phyloP scores from a whole-genome alignment of 2,888 invertebrate species.

The Chrysodeixis includens region DNA sequence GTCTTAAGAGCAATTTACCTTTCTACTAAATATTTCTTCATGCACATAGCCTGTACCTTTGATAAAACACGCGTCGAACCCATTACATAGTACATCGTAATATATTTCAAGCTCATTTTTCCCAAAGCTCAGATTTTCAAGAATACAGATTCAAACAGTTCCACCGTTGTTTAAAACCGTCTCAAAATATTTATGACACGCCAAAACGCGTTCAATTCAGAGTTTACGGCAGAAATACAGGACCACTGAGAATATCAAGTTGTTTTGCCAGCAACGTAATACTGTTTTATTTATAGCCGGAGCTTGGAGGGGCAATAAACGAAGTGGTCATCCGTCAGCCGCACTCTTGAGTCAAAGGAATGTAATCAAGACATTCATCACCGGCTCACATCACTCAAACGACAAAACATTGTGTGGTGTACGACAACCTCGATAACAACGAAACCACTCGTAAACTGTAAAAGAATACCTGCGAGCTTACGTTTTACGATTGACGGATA shows the following conservation, averaged over 20 bases:
- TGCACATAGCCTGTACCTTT: constrained; percentile 32
- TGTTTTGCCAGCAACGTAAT: constrained; percentile 65
- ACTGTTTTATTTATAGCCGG: constrained; percentile 71
- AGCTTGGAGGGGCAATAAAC: constrained; percentile 73
- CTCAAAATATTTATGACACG: constrained; percentile 45
- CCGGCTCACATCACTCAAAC: constrained; percentile 70
- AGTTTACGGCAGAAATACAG: constrained; percentile 45
- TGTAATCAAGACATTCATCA: constrained; percentile 84
- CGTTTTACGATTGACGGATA: constrained; percentile 72
- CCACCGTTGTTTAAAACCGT: constrained; percentile 37
- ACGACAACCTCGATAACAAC: constrained; percentile 24
- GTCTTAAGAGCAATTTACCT: constrained; percentile 52
- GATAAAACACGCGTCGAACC: constrained; percentile 45
- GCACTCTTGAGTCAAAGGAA: constrained; percentile 76
- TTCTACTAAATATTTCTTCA: constrained; percentile 59
- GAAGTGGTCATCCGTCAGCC: constrained; percentile 79
- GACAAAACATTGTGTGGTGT: constrained; percentile 54
- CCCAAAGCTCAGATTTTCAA: constrained; percentile 11
- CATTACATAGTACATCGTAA: constrained; percentile 34
- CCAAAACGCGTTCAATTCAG: constrained; percentile 43
- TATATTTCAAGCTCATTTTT: constrained; percentile 38
- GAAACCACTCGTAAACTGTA: constrained; percentile 30
- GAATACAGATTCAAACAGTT: constrained; percentile 8
- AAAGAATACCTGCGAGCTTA: constrained; percentile 61
- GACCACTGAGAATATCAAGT: constrained; percentile 32